Percentiles rank a stretch among this genome's conserved stretches.
Conservation (phyloP, 2,797 vertebrate species). For the Leucoraja ocellata region DNA sequence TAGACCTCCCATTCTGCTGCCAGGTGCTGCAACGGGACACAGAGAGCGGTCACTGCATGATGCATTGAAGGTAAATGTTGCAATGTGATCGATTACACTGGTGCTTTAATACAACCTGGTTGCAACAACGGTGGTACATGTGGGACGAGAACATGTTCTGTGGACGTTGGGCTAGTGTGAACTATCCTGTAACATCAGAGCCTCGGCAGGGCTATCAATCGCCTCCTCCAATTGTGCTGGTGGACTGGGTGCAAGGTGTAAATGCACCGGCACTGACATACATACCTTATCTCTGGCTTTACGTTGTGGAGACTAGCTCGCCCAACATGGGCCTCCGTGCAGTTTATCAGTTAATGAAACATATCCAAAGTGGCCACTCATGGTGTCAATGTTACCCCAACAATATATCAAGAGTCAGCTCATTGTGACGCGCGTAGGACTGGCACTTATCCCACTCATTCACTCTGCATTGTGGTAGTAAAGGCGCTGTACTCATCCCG, state of each 20-base stretch:
- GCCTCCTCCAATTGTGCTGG: too few species aligned
- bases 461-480: neutral
- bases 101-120: neutral
- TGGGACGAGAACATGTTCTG: neutral
- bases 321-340: neutral
- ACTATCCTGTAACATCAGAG: neutral
- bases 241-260: too few species aligned
- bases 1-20: constrained; percentile 8
- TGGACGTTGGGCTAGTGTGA: neutral
- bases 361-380: neutral
- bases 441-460: neutral
- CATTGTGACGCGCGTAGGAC: neutral
- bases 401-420: neutral
- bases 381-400: neutral
- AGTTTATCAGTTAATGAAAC: neutral
- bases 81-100: too few species aligned
- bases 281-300: constrained; percentile 1
- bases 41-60: neutral
- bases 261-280: neutral
- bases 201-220: neutral
- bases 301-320: neutral
- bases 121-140: neutral
- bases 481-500: neutral
- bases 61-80: neutral
- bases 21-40: neutral